phyloP scores from a whole-genome alignment of 2,113 vertebrate genomes.

The Chloebia gouldiae region DNA sequence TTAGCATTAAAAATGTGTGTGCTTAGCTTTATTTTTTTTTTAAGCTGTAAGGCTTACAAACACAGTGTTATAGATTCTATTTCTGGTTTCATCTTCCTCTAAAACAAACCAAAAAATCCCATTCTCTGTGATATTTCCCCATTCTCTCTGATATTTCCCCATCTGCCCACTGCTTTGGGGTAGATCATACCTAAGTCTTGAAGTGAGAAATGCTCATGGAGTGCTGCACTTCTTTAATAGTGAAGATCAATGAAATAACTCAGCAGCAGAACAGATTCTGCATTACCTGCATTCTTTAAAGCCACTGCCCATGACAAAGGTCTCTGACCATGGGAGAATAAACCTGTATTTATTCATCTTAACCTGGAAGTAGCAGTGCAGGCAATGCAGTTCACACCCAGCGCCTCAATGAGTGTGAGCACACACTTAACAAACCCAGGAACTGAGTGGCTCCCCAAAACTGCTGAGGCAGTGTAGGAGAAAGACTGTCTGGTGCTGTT shows the following conservation, averaged over 20 bases:
- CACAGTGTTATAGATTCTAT: not conserved
- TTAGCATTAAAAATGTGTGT: not conserved
- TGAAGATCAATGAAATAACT: not conserved
- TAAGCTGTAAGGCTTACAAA: not conserved
- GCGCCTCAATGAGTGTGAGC: fast-evolving
- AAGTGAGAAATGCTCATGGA: not conserved
- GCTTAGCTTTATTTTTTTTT: not conserved
- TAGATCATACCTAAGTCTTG: not conserved
- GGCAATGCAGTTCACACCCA: not conserved
- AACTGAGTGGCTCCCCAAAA: not conserved
- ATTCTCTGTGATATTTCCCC: not conserved
- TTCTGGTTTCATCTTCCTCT: not conserved
- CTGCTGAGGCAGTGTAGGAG: not conserved
- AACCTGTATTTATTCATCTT: not conserved
- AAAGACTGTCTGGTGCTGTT: not conserved
- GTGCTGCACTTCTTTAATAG: not conserved
- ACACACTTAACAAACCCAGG: not conserved
- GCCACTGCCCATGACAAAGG: not conserved
- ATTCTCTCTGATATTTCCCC: not conserved
- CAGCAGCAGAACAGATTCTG: not conserved
- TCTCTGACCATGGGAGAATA: not conserved
- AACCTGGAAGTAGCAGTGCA: not conserved
- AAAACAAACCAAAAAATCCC: fast-evolving
- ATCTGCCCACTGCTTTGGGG: not conserved
- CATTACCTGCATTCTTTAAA: not conserved